Conservation (phyloP, 2,113 vertebrate genomes). For the Sceloporus tristichus region DNA sequence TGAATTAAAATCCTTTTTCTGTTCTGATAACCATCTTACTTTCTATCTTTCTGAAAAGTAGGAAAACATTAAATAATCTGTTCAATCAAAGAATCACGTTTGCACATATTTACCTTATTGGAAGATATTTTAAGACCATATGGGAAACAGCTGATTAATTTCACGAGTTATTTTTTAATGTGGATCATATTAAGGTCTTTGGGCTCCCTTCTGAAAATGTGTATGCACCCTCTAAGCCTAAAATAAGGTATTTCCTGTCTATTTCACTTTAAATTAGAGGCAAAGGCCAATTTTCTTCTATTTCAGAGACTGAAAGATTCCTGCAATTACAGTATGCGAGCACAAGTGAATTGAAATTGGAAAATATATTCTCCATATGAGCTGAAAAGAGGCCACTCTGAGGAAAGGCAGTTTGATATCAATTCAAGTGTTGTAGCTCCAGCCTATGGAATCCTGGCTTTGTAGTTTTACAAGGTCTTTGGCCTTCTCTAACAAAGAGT, state of each 20-base stretch:
- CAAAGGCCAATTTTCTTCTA: slow-evolving; percentile 59
- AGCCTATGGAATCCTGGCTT: no score
- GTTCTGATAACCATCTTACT: slow-evolving; percentile 53
- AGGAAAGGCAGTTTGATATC: neutral
- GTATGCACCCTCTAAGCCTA: slow-evolving; percentile 58
- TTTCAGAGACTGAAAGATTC: slow-evolving; percentile 63
- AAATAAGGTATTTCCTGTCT: slow-evolving; percentile 71
- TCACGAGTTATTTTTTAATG: slow-evolving; percentile 71
- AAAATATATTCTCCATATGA: slow-evolving; percentile 37
- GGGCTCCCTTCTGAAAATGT: slow-evolving; percentile 55
- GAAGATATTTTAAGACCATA: slow-evolving; percentile 65
- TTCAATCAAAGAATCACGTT: slow-evolving; percentile 36
- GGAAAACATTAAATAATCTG: slow-evolving; percentile 59
- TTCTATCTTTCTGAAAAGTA: slow-evolving; percentile 25
- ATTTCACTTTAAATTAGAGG: slow-evolving; percentile 67
- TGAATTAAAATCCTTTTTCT: slow-evolving; percentile 48
- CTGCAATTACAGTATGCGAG: slow-evolving; percentile 34
- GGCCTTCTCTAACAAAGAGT: no score
- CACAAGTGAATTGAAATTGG: slow-evolving; percentile 29
- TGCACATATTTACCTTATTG: slow-evolving; percentile 60
- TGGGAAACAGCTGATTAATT: slow-evolving; percentile 74
- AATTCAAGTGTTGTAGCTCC: no score
- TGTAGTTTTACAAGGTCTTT: no score
- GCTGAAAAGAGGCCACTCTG: slow-evolving; percentile 22
- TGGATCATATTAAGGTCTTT: slow-evolving; percentile 70